Evolutionary conservation across 2,797 vertebrate species (phyloP), one percentile per base, ranked within the genome.

Genomic region (Anas bahamensis): DNA sequence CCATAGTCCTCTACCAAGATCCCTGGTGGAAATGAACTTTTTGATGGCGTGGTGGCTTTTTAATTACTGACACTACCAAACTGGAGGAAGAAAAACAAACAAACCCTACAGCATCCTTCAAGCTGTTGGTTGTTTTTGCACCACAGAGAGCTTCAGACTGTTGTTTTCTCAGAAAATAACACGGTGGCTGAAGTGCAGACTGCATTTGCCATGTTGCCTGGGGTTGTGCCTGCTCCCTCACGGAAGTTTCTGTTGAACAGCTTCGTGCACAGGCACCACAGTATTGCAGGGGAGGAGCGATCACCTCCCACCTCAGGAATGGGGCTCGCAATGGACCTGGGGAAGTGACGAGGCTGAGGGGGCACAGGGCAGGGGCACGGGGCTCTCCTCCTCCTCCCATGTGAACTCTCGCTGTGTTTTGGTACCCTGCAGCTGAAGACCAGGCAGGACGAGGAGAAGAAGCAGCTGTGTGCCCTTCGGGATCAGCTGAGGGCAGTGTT

Each of bases 361-460:
- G 53, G 41, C 1, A 5, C 8, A 28, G 35, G 33, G 64, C 31
- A 79, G 61, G 57, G 42, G 55, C 41, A 57, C 28, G 76, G 66
- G 57, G 35, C 46, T 17, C 52, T 83, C 48, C 89, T 39, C 11
- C 66, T 39, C 13, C 63, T 68, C 23, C 37, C 16, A 3, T 4
- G 16, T 16, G 24, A 60, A 39, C 3, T 4, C 60, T 83, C 10
- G 6, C 29, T 29, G 13, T n/a, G 75, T 60, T 86, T 76, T 5
- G 13, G 19, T 26, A 6, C 23, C n/a, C 88, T 81, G 89, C 96
- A 99, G 98, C 98, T 98, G 96, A 98, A 99, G 92, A 97, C 98
- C 92, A 96, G 95, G 73, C 98, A 99, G 93, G 98, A 98, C 1
- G 98, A 98, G 90, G 98, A 98, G 97, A 99, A 98, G 95, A 96